Evolutionary conservation across 2,888 invertebrate species (phyloP).

Genomic region (Temnothorax rugatulus): DNA sequence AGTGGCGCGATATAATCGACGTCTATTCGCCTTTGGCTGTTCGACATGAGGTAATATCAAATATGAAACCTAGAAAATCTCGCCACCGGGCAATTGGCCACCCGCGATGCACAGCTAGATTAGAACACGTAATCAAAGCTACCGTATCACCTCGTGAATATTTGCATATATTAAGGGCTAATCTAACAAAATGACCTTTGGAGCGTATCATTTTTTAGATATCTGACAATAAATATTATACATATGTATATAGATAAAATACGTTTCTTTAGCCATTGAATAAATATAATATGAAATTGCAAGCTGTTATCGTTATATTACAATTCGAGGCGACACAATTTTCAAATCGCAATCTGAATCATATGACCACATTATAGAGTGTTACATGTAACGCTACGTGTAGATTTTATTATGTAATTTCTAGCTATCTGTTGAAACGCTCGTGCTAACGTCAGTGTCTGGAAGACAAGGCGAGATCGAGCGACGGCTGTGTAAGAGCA

Average conservation of each 20-base stretch:
- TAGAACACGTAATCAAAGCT: neutral
- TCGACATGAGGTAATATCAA: slow-evolving; percentile 71
- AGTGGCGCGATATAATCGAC: slow-evolving; percentile 84
- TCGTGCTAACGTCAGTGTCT: slow-evolving; percentile 67
- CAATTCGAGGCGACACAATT: neutral
- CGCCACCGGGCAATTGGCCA: slow-evolving; percentile 78
- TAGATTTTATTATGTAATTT: slow-evolving; percentile 41
- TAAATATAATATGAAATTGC: neutral
- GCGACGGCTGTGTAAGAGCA: slow-evolving; percentile 81
- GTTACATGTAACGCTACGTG: neutral
- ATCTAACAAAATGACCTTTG: neutral
- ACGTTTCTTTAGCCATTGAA: neutral
- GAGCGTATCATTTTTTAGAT: neutral
- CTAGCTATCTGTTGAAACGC: slow-evolving; percentile 41
- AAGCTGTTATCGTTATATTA: neutral
- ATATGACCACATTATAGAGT: neutral
- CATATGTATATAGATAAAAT: too few relatives aligned
- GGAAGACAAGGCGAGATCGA: slow-evolving; percentile 77
- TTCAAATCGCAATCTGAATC: neutral
- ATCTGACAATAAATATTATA: neutral
- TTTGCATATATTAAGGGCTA: slow-evolving; percentile 3
- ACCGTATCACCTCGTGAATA: slow-evolving; percentile 46
- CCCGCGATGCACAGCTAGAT: slow-evolving; percentile 53
- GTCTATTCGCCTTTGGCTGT: slow-evolving; percentile 82
- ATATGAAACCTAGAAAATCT: slow-evolving; percentile 79